Evolutionary conservation across 1,140 invertebrate species (phyloP), one percentile per base, ranked within the genome.

Genomic region (Solenopsis fugax): DNA sequence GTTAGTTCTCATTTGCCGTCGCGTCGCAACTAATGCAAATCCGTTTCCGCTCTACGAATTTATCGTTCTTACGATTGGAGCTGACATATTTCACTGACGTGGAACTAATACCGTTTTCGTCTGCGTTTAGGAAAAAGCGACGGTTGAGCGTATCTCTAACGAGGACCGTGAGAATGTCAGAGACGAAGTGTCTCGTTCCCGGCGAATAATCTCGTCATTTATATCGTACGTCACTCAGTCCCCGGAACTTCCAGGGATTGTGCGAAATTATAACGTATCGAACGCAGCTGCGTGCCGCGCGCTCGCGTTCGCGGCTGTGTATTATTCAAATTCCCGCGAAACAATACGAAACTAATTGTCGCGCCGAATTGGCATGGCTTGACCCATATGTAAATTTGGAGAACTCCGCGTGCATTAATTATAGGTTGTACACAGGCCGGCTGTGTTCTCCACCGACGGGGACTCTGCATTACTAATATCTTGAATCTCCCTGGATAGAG

Each of bases 321-420:
- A 78, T 81, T 82, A 90, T 87, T 87, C 75, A 85, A 89, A 84
- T 75, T 48, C 52, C 60, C 73, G 54, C 64, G 71, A 81, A 80
- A 84, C 71, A 73, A 75, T 87, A 87, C 72, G 69, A 84, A 78
- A 88, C 84, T 87, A 88, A 89, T 90, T 75, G 78, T 81, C 72
- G 50, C 64, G 52, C 62, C 54, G 84, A 89, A 88, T 91, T 82
- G 80, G 71, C 65, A 77, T 50, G 64, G 84, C 77, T 82, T 88
- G 88, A 89, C 85, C 87, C 88, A 86, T 86, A 92, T 92, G 91
- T 89, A 93, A 93, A 92, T 91, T 92, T 87, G 52, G 87, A 86
- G 89, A 71, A 73, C 73, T 64, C 54, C 58, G 54, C 80, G 82
- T 69, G 89, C 88, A 93, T 93, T 93, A 92, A 93, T 93, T 93